Conservation (phyloP, 1,140 invertebrate species). For the Pseudomyrmex dendroicus region DNA sequence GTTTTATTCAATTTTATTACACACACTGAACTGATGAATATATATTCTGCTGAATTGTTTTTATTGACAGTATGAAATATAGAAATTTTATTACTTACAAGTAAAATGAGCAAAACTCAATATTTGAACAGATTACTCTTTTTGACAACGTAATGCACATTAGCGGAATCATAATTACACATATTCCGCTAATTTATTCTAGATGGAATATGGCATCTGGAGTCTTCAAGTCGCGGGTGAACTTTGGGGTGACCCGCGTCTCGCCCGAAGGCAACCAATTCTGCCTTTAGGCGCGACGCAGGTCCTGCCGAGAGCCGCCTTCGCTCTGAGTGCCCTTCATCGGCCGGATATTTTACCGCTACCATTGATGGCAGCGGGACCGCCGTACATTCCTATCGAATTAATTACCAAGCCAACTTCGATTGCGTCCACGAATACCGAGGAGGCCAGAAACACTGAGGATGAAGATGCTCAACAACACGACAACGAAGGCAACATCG, state of each 20-base stretch:
- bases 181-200: neutral
- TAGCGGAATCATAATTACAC: no score
- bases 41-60: no score
- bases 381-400: slow-evolving; percentile 76
- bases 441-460: slow-evolving; percentile 45
- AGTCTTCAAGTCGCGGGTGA: slow-evolving; percentile 82
- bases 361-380: slow-evolving; percentile 69
- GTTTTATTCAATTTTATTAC: no score
- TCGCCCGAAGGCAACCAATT: slow-evolving; percentile 80
- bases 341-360: slow-evolving; percentile 77
- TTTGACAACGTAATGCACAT: no score
- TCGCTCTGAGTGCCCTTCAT: slow-evolving; percentile 80
- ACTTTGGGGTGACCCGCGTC: slow-evolving; percentile 82
- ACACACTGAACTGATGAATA: no score
- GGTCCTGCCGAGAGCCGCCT: slow-evolving; percentile 78
- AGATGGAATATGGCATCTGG: slow-evolving; percentile 86
- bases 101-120: no score
- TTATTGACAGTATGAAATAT: no score
- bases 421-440: slow-evolving; percentile 46
- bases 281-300: slow-evolving; percentile 78
- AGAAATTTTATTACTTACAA: no score
- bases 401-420: slow-evolving; percentile 74
- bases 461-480: slow-evolving; percentile 51
- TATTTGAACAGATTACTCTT: no score
- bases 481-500: slow-evolving; percentile 79